phyloP scores from a whole-genome alignment of 2,797 vertebrate species.

The Heteromormyrus szaboi region DNA sequence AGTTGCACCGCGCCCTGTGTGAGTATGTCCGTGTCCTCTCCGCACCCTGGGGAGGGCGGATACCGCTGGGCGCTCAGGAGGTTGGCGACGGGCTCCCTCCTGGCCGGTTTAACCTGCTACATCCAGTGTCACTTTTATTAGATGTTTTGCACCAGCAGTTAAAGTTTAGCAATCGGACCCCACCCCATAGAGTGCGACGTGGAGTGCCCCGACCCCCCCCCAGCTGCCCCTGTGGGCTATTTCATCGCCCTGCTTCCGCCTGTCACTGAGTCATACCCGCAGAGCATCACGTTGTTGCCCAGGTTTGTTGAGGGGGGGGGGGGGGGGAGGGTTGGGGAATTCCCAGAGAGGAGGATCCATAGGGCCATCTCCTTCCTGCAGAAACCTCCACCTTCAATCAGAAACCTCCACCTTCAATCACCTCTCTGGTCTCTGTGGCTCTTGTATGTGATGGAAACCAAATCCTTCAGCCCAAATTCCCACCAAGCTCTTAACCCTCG shows the following conservation, averaged over 20 bases:
- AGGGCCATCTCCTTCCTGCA: conserved; percentile 16
- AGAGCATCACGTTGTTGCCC: conserved; percentile 26
- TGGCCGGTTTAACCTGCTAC: background rate
- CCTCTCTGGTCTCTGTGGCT: no score
- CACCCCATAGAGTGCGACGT: background rate
- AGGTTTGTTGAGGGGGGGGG: background rate
- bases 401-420: no score
- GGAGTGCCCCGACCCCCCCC: background rate
- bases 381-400: no score
- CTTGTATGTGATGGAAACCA: no score
- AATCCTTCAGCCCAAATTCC: no score
- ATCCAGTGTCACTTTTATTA: background rate
- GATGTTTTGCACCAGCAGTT: background rate
- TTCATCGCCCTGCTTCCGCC: background rate
- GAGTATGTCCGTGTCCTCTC: background rate
- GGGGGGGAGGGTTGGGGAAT: background rate
- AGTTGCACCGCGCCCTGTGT: background rate
- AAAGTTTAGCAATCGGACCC: background rate
- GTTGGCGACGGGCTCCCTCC: background rate
- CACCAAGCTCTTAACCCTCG: no score
- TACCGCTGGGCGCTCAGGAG: background rate
- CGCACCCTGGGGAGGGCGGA: background rate
- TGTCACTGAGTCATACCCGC: background rate
- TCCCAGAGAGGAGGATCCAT: conserved; percentile 44
- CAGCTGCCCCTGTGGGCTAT: no score